These are phyloP conservation scores for Clostera curtula DNA, from an alignment of 2,888 invertebrate genomes.

Conservation along the genomic window DNA sequence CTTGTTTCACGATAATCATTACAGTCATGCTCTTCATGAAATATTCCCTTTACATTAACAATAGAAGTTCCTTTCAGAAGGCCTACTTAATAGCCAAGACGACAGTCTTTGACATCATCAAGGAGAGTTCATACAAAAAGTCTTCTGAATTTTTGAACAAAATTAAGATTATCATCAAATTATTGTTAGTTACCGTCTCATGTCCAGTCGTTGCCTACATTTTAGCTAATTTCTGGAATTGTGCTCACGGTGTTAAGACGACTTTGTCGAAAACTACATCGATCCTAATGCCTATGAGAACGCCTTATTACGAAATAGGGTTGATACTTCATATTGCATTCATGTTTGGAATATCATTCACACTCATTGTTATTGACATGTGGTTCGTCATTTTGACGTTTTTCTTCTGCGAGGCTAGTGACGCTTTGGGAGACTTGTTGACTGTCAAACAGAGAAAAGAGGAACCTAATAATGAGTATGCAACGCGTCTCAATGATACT, in stretches of 20 bases:
- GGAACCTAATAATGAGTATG: slow-evolving; percentile 25
- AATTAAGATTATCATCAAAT: slow-evolving; percentile 22
- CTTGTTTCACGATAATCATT: slow-evolving; percentile 37
- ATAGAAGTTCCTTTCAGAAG: slow-evolving; percentile 26
- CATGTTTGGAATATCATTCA: slow-evolving; percentile 30
- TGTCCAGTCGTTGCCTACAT: slow-evolving; percentile 32
- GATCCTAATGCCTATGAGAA: slow-evolving; percentile 43
- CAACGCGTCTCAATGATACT: slow-evolving; percentile 28
- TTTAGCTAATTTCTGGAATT: slow-evolving; percentile 34
- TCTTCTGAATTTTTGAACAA: slow-evolving; percentile 19
- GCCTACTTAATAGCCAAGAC: slow-evolving; percentile 39
- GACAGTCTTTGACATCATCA: slow-evolving; percentile 28
- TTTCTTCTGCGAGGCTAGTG: slow-evolving; percentile 35
- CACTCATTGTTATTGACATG: slow-evolving; percentile 34
- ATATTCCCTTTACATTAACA: slow-evolving; percentile 28
- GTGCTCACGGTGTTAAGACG: slow-evolving; percentile 30
- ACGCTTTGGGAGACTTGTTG: slow-evolving; percentile 30
- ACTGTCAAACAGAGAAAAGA: slow-evolving; percentile 15
- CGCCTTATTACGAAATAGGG: slow-evolving; percentile 45
- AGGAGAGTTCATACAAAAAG: slow-evolving; percentile 19
- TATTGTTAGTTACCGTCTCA: slow-evolving; percentile 21
- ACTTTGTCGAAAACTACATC: slow-evolving; percentile 41
- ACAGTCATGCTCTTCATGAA: slow-evolving; percentile 29
- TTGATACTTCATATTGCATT: slow-evolving; percentile 38
- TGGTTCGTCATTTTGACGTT: slow-evolving; percentile 44